A percentile compares a stretch with the other conserved stretches of the same genome.
Conservation (phyloP, 2,888 invertebrate species). For the Megaustenia siamemsis region DNA sequence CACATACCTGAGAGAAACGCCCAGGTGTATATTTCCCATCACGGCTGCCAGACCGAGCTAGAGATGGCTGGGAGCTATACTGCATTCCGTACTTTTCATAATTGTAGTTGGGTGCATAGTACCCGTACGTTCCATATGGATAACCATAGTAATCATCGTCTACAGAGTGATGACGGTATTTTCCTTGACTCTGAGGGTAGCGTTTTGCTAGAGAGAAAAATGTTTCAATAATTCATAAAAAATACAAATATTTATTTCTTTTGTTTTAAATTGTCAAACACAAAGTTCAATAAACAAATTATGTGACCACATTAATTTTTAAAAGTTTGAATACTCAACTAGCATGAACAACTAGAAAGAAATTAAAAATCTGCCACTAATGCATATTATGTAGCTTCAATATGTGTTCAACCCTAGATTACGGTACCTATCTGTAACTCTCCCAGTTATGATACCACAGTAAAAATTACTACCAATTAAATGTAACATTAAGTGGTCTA, state of each 20-base stretch:
- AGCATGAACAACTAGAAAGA: no score
- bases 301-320: no score
- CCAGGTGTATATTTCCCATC: constrained; percentile 73
- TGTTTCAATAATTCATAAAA: neutral
- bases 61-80: constrained; percentile 74
- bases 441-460: no score
- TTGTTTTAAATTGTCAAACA: no score
- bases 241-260: neutral
- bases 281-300: no score
- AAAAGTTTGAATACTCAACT: no score
- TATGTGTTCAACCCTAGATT: no score
- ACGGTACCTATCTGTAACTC: no score
- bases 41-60: constrained; percentile 66
- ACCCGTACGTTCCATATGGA: constrained; percentile 61
- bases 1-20: constrained; percentile 71
- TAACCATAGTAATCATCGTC: constrained; percentile 75
- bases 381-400: no score
- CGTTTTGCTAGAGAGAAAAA: constrained; percentile 64
- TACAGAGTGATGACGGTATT: constrained; percentile 76
- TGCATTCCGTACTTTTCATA: constrained; percentile 71
- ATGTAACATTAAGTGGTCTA: no score
- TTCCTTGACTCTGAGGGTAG: constrained; percentile 64
- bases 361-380: no score
- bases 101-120: constrained; percentile 56
- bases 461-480: no score